Conservation (phyloP, 2,888 invertebrate species). For the Resseliella maxima region DNA sequence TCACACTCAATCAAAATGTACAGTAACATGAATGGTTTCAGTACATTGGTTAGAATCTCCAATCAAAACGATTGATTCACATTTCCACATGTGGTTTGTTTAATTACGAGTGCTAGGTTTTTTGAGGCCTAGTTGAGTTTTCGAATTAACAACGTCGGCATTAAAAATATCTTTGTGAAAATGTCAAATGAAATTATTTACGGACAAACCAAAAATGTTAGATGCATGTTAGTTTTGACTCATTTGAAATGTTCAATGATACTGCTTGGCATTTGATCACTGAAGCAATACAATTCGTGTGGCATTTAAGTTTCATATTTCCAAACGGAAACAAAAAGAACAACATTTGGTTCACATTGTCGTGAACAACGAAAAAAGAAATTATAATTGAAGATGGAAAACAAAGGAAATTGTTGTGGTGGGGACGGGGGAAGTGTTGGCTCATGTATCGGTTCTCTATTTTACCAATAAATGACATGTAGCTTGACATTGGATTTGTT, state of each 20-base stretch:
- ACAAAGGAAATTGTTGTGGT: neutral
- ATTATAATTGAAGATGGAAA: neutral
- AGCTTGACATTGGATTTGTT: neutral
- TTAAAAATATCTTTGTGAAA: neutral
- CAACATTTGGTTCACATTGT: neutral
- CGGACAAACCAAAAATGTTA: neutral
- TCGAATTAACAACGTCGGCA: no score
- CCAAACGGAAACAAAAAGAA: neutral
- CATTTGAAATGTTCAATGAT: neutral
- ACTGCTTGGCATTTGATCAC: neutral
- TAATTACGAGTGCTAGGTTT: neutral
- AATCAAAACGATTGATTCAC: neutral
- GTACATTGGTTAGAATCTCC: no score
- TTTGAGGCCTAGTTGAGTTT: no score
- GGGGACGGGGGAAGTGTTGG: neutral
- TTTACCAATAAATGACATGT: neutral
- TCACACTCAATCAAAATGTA: neutral
- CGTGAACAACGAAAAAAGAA: neutral
- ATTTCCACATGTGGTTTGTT: neutral
- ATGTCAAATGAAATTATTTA: conserved; percentile 1
- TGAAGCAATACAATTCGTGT: conserved; percentile 24
- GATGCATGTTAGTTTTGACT: neutral
- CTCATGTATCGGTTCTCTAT: neutral
- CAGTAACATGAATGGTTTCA: neutral
- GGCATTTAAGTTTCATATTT: conserved; percentile 7